Evolutionary conservation across 2,888 invertebrate species (phyloP).

Genomic region (Amaurobius ferox): DNA sequence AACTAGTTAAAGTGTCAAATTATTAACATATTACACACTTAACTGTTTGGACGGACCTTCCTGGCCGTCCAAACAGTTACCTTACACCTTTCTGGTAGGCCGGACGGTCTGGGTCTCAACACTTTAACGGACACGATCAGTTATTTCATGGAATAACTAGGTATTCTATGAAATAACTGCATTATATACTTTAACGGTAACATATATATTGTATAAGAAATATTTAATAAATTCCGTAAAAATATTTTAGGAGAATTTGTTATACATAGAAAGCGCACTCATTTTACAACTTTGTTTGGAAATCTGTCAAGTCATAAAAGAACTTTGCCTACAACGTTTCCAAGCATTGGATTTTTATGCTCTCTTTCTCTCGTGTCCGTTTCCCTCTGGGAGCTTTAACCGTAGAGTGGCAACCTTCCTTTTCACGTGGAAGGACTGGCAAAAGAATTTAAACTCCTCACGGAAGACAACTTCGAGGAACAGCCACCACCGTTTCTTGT

Average conservation of each 20-base stretch:
- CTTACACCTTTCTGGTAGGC: too few relatives aligned
- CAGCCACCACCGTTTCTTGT: neutral
- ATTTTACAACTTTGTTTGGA: neutral
- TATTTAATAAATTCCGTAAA: too few relatives aligned
- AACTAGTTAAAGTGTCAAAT: too few relatives aligned
- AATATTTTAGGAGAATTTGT: too few relatives aligned
- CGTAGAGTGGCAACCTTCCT: conserved; percentile 1
- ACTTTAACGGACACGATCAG: conserved; percentile 57
- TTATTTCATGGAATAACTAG: conserved; percentile 61
- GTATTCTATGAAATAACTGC: conserved; percentile 63
- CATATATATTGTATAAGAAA: conserved; percentile 20
- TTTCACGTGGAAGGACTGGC: neutral
- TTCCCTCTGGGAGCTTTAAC: neutral
- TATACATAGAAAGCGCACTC: too few relatives aligned
- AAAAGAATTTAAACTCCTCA: conserved; percentile 14
- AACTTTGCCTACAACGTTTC: neutral
- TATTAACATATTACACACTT: too few relatives aligned
- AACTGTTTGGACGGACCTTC: too few relatives aligned
- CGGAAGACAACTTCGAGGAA: neutral
- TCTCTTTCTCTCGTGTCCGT: neutral
- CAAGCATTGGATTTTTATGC: neutral
- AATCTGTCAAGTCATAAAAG: neutral
- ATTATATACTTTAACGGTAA: conserved; percentile 63
- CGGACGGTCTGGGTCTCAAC: too few relatives aligned
- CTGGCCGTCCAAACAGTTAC: too few relatives aligned